These are phyloP conservation scores for Sicus ferrugineus DNA, from an alignment of 2,888 invertebrate species.

Conservation along the genomic window DNA sequence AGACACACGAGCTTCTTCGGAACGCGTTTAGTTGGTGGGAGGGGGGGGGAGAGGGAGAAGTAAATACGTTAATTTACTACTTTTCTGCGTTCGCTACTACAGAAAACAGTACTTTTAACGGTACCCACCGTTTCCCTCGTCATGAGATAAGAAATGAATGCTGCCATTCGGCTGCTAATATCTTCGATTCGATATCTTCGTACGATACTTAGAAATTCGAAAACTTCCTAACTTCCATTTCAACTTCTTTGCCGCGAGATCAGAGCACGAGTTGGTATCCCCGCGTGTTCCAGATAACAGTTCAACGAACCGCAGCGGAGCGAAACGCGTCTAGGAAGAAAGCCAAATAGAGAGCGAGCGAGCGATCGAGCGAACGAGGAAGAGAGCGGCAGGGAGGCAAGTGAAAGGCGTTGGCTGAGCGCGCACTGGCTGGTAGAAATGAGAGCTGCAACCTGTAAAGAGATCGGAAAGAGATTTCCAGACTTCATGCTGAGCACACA, in stretches of 20 bases:
- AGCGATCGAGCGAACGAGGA: background rate
- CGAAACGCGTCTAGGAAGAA: background rate
- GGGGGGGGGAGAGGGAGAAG: background rate
- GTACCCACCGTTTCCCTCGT: no score
- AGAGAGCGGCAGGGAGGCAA: no score
- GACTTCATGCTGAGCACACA: slow-evolving; percentile 6
- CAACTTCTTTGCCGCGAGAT: background rate
- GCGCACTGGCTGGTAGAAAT: no score
- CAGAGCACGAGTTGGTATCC: background rate
- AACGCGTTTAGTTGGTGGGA: background rate
- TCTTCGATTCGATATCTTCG: no score
- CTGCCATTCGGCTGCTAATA: no score
- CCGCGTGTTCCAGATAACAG: slow-evolving; percentile 14
- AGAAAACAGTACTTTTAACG: no score
- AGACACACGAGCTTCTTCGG: background rate
- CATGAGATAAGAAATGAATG: no score
- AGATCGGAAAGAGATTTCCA: background rate
- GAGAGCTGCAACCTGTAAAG: slow-evolving; percentile 1
- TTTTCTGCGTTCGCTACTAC: no score
- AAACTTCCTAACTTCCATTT: background rate
- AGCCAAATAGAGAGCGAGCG: background rate
- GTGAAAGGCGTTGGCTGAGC: no score
- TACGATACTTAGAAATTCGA: background rate
- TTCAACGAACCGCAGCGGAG: slow-evolving; percentile 14
- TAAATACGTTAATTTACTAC: no score